Evolutionary conservation across 1,140 invertebrate genomes (phyloP).

Genomic region (Chironomus tepperi): DNA sequence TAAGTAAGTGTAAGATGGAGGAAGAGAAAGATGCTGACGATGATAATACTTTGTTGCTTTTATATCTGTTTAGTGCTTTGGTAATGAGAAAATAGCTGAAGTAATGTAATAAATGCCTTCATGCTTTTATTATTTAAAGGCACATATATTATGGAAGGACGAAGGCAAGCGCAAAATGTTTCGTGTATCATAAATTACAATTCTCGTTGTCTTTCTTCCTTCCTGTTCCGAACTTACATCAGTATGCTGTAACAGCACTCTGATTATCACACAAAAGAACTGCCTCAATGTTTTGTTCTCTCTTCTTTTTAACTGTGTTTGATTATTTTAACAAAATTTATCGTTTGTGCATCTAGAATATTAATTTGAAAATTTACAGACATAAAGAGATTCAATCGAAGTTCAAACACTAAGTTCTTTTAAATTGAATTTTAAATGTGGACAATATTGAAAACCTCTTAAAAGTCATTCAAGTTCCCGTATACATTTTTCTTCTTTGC

Average conservation of each 20-base stretch:
- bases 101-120: not conserved
- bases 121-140: not conserved
- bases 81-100: slow-evolving; percentile 10
- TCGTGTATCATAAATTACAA: slow-evolving; percentile 15
- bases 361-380: slow-evolving; percentile 26
- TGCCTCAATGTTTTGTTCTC: slow-evolving; percentile 6
- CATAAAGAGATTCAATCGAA: too few relatives aligned
- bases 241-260: not conserved
- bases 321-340: slow-evolving; percentile 30
- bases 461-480: too few relatives aligned
- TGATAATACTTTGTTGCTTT: not conserved
- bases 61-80: not conserved
- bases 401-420: too few relatives aligned
- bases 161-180: not conserved
- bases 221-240: not conserved
- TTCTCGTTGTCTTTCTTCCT: not conserved
- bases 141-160: not conserved
- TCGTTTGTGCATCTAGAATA: slow-evolving; percentile 28
- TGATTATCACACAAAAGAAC: not conserved
- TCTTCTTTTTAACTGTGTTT: not conserved
- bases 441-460: too few relatives aligned
- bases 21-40: not conserved
- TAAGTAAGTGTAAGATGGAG: not conserved
- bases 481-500: too few relatives aligned
- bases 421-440: too few relatives aligned